Evolutionary conservation across 2,113 vertebrate genomes (phyloP), one percentile per base, ranked within the genome.

Genomic region (Takifugu bimaculatus): DNA sequence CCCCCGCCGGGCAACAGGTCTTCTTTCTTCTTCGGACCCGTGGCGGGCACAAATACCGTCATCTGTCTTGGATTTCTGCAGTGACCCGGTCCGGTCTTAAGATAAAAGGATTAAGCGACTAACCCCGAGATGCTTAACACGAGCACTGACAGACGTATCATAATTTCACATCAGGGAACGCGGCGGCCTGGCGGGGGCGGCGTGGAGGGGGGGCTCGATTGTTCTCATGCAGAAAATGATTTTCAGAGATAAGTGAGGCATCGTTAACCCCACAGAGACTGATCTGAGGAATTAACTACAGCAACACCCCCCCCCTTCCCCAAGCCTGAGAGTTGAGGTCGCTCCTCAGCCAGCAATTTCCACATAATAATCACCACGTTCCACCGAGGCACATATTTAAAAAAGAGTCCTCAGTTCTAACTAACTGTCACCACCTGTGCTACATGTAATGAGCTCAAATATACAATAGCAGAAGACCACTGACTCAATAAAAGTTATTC

Each of bases 21-120:
- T 75, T 57, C 83, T 80, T 82, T 83, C 72, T 81, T 79, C 74
- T 60, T 73, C 84, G 79, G 85, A 84, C 85, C 65, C 64, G 43
- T 45, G 51, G 55, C 79, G 82, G 60, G 78, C 69, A 80, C 73
- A 49, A 74, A 51, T 58, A 25, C 61, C 79, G 70, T 83, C 87
- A 80, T 84, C 85, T 79, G 69, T 66, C 79, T 75, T 66, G 71
- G 82, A 82, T 85, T 87, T 83, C 72, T 57, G 65, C 74, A 60
- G 68, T 81, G 85, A 85, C 87, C 88, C 52, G 62, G 80, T 68
- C 76, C 50, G 26, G 80, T 85, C 77, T 84, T 65, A 62, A 86
- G 85, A 88, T 88, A 88, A 90, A 89, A 75, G 87, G 88, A 90
- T 91, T 89, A 89, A 73, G 54, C 42, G 83, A 87, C 87, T 88